Evolutionary conservation across 2,797 vertebrate genomes (phyloP).

Genomic region (Scyliorhinus canicula): DNA sequence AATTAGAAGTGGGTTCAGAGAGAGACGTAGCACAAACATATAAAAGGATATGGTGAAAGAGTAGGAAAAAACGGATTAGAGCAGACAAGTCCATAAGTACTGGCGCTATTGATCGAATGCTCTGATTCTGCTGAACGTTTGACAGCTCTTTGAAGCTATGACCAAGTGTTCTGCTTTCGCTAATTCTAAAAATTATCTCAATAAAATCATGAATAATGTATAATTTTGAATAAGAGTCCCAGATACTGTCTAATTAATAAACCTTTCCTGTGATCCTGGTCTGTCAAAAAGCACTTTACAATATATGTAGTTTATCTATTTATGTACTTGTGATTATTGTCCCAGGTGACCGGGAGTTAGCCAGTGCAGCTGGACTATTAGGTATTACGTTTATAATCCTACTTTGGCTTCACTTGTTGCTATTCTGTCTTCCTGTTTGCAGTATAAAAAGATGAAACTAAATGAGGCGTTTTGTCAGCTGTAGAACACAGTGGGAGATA

Average conservation of each 20-base stretch:
- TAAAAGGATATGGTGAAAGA: background rate
- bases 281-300: slow-evolving; percentile 23
- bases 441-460: slow-evolving; percentile 32
- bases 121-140: background rate
- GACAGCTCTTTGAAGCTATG: background rate
- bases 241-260: background rate
- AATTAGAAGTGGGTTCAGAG: background rate
- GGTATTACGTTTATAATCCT: slow-evolving; percentile 32
- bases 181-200: background rate
- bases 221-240: background rate
- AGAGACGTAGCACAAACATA: background rate
- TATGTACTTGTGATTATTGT: slow-evolving; percentile 1
- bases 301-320: slow-evolving; percentile 2
- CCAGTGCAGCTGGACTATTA: slow-evolving; percentile 27
- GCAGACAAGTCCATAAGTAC: background rate
- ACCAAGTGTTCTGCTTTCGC: background rate
- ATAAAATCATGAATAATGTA: background rate
- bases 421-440: slow-evolving; percentile 25
- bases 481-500: slow-evolving; percentile 33
- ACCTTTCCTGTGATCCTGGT: background rate
- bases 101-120: background rate
- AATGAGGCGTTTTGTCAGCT: slow-evolving; percentile 35
- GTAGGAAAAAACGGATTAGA: background rate
- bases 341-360: slow-evolving; percentile 26
- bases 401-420: slow-evolving; percentile 17